Evolutionary conservation across 2,113 vertebrate genomes (phyloP).

Genomic region (Cryptotis parvus): DNA sequence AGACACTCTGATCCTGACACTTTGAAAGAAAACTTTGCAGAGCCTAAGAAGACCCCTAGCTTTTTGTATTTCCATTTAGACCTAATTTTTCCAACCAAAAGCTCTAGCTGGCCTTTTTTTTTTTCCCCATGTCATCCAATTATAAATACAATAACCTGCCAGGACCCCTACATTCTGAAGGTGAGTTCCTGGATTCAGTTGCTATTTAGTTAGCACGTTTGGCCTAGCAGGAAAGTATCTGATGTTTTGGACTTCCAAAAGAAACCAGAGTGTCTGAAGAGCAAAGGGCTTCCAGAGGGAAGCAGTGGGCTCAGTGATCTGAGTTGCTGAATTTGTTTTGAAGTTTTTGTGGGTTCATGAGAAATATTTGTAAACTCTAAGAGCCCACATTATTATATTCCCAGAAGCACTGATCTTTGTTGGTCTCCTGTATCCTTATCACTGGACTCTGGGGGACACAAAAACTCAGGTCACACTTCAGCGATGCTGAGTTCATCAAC

Average conservation of each 20-base stretch:
- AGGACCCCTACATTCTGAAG: background rate
- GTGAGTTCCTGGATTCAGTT: slow-evolving; percentile 6
- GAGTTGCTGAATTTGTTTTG: background rate
- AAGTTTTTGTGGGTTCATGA: slow-evolving; percentile 56
- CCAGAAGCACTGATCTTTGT: slow-evolving; percentile 45
- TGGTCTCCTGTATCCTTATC: slow-evolving; percentile 2
- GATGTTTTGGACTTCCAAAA: background rate
- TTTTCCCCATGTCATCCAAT: background rate
- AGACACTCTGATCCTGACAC: background rate
- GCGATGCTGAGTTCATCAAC: slow-evolving; percentile 34
- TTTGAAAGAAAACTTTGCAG: background rate
- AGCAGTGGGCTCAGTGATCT: background rate
- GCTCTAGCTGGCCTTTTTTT: too few relatives aligned
- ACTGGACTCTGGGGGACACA: slow-evolving; percentile 53
- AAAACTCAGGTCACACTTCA: slow-evolving; percentile 18
- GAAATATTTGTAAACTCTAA: slow-evolving; percentile 63
- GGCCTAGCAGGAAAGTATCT: background rate
- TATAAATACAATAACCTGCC: background rate
- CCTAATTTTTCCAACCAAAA: slow-evolving; percentile 9
- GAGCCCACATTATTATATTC: slow-evolving; percentile 25
- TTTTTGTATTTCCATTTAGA: background rate
- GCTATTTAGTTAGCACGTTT: background rate
- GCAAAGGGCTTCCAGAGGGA: background rate
- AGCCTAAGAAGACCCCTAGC: background rate
- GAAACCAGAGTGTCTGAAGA: slow-evolving; percentile 42